Evolutionary conservation across 2,797 vertebrate genomes (phyloP), one percentile per base, ranked within the genome.

Genomic region (Catostomus latipinnis): DNA sequence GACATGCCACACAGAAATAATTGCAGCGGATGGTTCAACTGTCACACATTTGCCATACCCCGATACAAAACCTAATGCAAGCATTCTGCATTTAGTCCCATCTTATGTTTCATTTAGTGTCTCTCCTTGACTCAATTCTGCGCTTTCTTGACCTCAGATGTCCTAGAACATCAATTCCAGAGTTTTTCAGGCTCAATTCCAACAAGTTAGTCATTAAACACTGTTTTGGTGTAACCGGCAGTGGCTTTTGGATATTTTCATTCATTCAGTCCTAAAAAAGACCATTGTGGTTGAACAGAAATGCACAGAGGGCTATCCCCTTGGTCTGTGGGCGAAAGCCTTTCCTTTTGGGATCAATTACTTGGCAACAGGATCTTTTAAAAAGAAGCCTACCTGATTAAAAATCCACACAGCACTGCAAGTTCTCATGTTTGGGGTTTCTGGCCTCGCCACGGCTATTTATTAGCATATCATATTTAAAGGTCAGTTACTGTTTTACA

Each of bases 281-380:
- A 7, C 18, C 4, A 12, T 12, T 12, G 13, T 50, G 66, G 18
- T 18, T 77, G 46, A 14, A 22, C 74, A 58, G 7, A 57, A 49
- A 34, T 49, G 45, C 63, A 67, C 63, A 67, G 45, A 67, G 53
- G 46, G 46, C 1, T 1, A 6, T 50, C 66, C 53, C 12, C 16
- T 6, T 67, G 54, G 46, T 60, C 18, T 52, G 56, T 10, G n/a
- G 66, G 66, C 43, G 22, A 70, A 70, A 88, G 89, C 91, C 89
- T 88, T 92, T 91, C 90, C 93, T 94, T 94, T 93, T 91, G 93
- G 93, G 93, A 94, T 94, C 91, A 93, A 93, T 93, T 94, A 93
- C 90, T 91, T 92, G 92, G 90, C 93, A 90, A 88, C 81, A 57
- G 92, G 88, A 90, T 91, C 88, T 92, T 92, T 92, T 91, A 82